These are phyloP conservation scores for Tenthredo livida DNA, from an alignment of 2,888 invertebrate species.

Conservation along the genomic window DNA sequence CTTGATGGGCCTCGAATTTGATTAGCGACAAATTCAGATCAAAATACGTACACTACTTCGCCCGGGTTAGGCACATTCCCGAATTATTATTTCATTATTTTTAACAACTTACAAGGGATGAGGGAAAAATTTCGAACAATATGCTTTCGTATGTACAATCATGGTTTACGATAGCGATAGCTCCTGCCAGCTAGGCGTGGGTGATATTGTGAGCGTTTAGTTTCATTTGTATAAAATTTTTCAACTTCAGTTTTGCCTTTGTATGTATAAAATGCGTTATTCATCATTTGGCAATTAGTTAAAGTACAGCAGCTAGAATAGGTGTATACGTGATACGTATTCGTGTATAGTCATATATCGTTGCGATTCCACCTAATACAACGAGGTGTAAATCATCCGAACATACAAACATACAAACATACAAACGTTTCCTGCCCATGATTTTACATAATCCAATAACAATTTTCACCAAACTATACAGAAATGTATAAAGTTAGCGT, in stretches of 20 bases:
- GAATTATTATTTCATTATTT: neutral
- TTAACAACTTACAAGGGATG: neutral
- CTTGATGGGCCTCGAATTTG: conserved; percentile 26
- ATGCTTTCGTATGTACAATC: no score
- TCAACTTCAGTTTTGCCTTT: neutral
- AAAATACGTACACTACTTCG: neutral
- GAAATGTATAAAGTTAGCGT: neutral
- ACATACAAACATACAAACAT: neutral
- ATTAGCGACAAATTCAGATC: conserved; percentile 43
- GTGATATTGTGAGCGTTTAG: neutral
- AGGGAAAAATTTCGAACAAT: neutral
- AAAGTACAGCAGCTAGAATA: neutral
- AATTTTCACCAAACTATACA: conserved; percentile 8
- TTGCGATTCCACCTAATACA: neutral
- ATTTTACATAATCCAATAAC: conserved; percentile 30
- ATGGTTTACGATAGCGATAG: no score
- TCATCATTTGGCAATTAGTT: conserved; percentile 11
- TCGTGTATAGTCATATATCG: neutral
- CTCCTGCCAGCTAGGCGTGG: neutral
- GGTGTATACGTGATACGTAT: neutral
- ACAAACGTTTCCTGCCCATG: neutral
- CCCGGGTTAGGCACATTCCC: no score
- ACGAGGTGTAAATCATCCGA: neutral
- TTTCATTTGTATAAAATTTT: neutral
- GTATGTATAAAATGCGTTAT: neutral